Conservation (phyloP, 2,888 invertebrate species). For the Tillus elongatus region DNA sequence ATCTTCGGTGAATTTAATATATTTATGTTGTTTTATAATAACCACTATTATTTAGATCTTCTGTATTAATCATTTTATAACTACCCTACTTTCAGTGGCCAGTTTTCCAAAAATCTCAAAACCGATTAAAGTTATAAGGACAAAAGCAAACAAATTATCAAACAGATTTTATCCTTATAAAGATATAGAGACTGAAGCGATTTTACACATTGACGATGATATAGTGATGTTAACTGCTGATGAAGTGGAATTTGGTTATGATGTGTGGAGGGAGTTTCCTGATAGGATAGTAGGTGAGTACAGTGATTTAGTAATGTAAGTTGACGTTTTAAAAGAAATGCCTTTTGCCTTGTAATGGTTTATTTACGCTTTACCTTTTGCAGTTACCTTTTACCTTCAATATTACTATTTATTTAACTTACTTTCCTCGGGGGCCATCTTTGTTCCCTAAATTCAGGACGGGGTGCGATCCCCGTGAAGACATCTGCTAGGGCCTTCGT, state of each 20-base stretch:
- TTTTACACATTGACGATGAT: slow-evolving; percentile 91
- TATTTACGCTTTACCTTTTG: no score
- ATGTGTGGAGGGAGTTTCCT: slow-evolving; percentile 96
- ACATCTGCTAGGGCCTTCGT: no score
- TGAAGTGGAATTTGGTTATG: slow-evolving; percentile 88
- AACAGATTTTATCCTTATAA: slow-evolving; percentile 93
- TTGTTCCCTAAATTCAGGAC: no score
- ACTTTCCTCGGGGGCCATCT: no score
- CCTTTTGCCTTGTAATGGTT: no score
- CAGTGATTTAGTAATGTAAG: no score
- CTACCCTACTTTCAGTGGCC: slow-evolving; percentile 52
- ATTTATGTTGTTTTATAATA: neutral
- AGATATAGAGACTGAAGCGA: slow-evolving; percentile 94
- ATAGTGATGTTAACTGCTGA: slow-evolving; percentile 92
- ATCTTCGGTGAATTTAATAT: neutral
- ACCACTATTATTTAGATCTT: neutral
- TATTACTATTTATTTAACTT: no score
- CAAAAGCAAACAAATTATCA: slow-evolving; percentile 85
- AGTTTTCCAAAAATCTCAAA: slow-evolving; percentile 84
- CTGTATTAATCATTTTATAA: no score
- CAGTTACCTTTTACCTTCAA: no score
- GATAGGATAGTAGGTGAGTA: slow-evolving; percentile 69
- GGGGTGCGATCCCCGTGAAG: no score
- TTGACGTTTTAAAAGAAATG: no score
- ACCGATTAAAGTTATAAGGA: slow-evolving; percentile 82